These are phyloP conservation scores for Poeciliopsis presidionis DNA, from an alignment of 2,797 vertebrate species.

Conservation along the genomic window DNA sequence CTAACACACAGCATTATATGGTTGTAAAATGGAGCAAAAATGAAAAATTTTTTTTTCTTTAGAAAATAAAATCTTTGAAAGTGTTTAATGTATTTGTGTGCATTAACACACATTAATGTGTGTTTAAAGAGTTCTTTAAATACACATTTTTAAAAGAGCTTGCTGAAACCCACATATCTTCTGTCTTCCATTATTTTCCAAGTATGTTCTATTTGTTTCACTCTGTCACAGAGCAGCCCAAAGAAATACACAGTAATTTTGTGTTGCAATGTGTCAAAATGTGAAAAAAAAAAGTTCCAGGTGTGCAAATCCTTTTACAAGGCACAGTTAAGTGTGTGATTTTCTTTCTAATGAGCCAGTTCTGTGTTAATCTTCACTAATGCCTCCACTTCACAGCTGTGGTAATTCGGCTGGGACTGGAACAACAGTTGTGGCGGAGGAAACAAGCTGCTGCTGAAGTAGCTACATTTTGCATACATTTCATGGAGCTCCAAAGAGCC, in stretches of 20 bases:
- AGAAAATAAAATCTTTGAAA: not conserved
- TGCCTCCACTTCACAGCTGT: constrained; percentile 54
- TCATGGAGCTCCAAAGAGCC: constrained; percentile 69
- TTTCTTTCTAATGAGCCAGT: constrained; percentile 33
- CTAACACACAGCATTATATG: not conserved
- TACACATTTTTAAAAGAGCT: too few relatives aligned
- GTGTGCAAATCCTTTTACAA: not conserved
- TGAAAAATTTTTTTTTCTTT: not conserved
- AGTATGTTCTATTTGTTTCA: not conserved
- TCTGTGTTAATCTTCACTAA: constrained; percentile 51
- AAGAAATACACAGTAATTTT: not conserved
- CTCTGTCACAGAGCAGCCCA: not conserved
- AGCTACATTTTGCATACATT: constrained; percentile 80
- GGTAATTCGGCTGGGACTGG: constrained; percentile 54
- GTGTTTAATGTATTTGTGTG: not conserved
- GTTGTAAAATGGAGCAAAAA: not conserved
- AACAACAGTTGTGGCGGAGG: constrained; percentile 55
- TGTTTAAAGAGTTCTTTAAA: not conserved
- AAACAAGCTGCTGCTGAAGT: constrained; percentile 68
- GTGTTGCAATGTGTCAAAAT: not conserved
- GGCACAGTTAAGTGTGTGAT: constrained; percentile 15
- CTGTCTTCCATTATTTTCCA: not conserved
- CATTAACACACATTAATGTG: too few relatives aligned
- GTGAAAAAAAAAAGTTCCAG: not conserved
- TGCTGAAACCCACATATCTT: not conserved